Evolutionary conservation across 2,797 vertebrate genomes (phyloP).

Genomic region (Malacoraja senta): DNA sequence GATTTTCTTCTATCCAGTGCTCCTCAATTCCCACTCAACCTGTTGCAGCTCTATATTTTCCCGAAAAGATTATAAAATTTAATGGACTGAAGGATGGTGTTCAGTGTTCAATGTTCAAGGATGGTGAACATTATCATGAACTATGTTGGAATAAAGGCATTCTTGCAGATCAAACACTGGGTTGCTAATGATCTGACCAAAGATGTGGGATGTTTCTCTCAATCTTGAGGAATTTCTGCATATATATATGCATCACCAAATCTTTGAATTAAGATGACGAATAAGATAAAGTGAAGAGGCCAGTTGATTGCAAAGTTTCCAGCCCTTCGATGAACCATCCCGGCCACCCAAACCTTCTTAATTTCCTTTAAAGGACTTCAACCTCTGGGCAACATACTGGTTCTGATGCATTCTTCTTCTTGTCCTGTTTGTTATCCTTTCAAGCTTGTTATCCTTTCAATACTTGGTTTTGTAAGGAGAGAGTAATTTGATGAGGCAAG

Average conservation of each 20-base stretch:
- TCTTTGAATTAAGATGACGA: neutral
- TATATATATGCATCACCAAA: neutral
- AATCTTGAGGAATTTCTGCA: neutral
- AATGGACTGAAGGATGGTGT: neutral
- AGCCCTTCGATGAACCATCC: neutral
- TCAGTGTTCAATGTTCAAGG: neutral
- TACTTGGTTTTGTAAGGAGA: neutral
- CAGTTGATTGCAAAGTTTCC: neutral
- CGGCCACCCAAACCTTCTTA: neutral
- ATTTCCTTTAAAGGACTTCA: neutral
- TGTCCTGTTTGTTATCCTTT: neutral
- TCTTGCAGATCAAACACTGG: neutral
- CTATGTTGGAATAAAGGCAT: neutral
- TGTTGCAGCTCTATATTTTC: neutral
- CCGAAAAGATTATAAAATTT: neutral
- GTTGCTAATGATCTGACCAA: neutral
- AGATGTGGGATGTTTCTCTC: neutral
- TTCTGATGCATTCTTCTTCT: neutral
- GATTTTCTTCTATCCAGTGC: neutral
- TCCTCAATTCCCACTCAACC: neutral
- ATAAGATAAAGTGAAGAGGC: neutral
- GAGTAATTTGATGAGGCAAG: neutral
- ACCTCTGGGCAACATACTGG: neutral
- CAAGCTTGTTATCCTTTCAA: neutral
- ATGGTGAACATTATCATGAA: neutral